Evolutionary conservation across 2,888 invertebrate genomes (phyloP), one percentile per base, ranked within the genome.

Genomic region (Hymenopus coronatus): DNA sequence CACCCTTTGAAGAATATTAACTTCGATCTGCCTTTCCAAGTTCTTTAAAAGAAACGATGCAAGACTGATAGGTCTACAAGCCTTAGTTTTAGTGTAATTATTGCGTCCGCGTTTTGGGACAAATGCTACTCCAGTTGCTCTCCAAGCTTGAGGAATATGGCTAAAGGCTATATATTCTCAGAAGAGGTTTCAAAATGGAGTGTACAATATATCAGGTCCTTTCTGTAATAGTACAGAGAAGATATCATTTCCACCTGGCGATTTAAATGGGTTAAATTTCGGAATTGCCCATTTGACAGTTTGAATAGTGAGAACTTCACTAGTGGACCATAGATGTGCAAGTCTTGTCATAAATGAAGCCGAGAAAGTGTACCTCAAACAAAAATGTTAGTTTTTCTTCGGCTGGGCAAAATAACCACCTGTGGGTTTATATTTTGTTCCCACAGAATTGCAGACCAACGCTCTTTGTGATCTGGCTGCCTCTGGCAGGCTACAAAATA

Each of bases 21-120:
- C 88, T 82, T 91, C 91, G 25, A 91, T 89, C 28, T 91, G 88
- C 83, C 90, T 90, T 83, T 91, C 91, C 85, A 91, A 4, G 0
- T 90, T 91, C 82, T 91, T 91, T 0, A 91, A 88, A 0, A 91
- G 70, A 70, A 91, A 91, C 2, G 91, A 91, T 3, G 89, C 91
- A 0, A 92, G 88, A 87, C 90, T 91, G 14, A 91, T 91, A 0
- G 91, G 91, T 88, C 90, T 85, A 30, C 87, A 91, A 0, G 89
- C 86, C 28, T 91, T 91, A 0, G 90, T 88, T 46, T 83, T 82
- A 28, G 82, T 86, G 84, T 91, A 90, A 30, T 88, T 81, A 3
- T 46, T 46, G 8, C 89, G 87, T 0, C 91, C 91, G 1, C 90
- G 89, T 87, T 91, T 91, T 0, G 91, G 90, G 15, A 90, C 89